A percentile compares a stretch with the other conserved stretches of the same genome.
Evolutionary conservation across 1,140 invertebrate species (phyloP).

Genomic region (Mylabris phalerata): DNA sequence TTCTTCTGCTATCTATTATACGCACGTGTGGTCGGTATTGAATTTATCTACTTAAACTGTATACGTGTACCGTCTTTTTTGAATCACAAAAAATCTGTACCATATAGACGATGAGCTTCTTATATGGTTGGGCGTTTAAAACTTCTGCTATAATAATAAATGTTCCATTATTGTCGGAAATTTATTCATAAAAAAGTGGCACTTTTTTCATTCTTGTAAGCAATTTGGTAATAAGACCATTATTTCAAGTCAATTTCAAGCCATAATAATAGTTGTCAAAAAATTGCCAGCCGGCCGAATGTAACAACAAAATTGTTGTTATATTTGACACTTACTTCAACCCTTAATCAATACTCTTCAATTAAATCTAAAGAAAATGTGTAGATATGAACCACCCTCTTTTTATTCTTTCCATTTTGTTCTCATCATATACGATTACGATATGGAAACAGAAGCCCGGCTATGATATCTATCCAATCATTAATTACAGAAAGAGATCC

Average conservation of each 20-base stretch:
- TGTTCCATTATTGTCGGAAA: neutral
- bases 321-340: too few relatives aligned
- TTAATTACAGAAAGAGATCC: slow-evolving; percentile 44
- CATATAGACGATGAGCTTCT: too few relatives aligned
- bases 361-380: too few relatives aligned
- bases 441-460: slow-evolving; percentile 28
- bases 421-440: slow-evolving; percentile 28
- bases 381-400: too few relatives aligned
- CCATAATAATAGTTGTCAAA: too few relatives aligned
- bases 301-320: too few relatives aligned
- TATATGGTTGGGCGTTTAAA: neutral
- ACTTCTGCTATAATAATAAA: neutral
- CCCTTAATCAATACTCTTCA: too few relatives aligned
- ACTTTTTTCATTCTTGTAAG: neutral
- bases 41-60: too few relatives aligned
- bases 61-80: too few relatives aligned
- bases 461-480: slow-evolving; percentile 38
- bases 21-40: slow-evolving; percentile 26
- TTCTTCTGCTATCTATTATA: slow-evolving; percentile 29
- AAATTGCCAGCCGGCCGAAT: too few relatives aligned
- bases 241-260: neutral
- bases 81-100: too few relatives aligned
- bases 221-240: slow-evolving; percentile 5
- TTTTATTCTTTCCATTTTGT: neutral
- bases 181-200: neutral